Conservation (phyloP, 2,113 vertebrate species). For the Riparia riparia region DNA sequence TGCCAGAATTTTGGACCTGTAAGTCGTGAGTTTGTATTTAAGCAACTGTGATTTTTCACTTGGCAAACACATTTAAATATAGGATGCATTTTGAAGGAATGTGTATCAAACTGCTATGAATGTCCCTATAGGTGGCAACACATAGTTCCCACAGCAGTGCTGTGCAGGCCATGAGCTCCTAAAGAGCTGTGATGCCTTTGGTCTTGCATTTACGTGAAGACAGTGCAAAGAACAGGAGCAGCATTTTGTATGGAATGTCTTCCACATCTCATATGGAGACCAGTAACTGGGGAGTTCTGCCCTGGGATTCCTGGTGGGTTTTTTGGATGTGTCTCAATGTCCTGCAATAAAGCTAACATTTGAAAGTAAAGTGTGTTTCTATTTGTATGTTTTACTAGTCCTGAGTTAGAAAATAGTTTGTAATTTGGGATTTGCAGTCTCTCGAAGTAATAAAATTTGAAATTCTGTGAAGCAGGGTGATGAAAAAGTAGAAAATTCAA, state of each 20-base stretch:
- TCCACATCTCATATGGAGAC: neutral
- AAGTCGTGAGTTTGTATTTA: neutral
- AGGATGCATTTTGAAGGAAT: constrained; percentile 27
- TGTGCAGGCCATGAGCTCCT: neutral
- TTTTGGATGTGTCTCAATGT: neutral
- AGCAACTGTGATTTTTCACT: neutral
- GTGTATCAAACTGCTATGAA: neutral
- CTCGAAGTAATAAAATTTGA: neutral
- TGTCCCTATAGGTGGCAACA: neutral
- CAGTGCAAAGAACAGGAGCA: neutral
- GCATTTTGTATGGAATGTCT: neutral
- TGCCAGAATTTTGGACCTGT: neutral
- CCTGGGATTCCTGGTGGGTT: neutral
- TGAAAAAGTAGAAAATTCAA: neutral
- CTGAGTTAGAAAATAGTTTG: neutral
- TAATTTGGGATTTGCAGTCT: neutral
- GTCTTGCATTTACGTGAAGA: neutral
- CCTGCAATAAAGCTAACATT: neutral
- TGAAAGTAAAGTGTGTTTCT: neutral
- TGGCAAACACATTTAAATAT: constrained; percentile 34
- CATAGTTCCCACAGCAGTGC: constrained; percentile 25
- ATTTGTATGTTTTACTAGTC: neutral
- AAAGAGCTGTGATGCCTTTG: neutral
- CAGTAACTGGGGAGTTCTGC: neutral
- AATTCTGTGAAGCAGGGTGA: neutral